phyloP scores from a whole-genome alignment of 2,797 vertebrate genomes.

The Phyllotis vaccarum region DNA sequence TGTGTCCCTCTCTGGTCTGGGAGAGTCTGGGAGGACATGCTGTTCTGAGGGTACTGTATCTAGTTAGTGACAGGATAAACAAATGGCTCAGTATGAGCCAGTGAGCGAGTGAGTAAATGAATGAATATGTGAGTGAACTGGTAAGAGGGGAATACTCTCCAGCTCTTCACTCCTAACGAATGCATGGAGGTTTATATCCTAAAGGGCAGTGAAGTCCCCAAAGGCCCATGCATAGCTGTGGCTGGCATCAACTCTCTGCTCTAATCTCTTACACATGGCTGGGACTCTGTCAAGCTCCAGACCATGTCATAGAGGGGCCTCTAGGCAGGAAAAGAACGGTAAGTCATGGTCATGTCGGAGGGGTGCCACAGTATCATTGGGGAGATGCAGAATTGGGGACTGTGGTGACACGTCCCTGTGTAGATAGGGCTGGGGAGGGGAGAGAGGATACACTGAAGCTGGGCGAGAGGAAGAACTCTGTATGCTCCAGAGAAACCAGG shows the following conservation, averaged over 20 bases:
- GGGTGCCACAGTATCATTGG: background rate
- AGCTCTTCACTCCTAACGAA: background rate
- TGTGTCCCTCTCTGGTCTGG: background rate
- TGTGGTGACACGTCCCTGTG: background rate
- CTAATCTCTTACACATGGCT: background rate
- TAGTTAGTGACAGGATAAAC: background rate
- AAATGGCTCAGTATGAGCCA: background rate
- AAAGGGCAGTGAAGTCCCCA: background rate
- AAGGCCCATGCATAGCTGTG: background rate
- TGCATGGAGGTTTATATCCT: background rate
- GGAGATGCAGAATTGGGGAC: background rate
- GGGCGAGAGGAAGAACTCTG: too few relatives aligned
- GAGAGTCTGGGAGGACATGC: background rate
- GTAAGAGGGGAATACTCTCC: background rate
- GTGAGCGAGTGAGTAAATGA: background rate
- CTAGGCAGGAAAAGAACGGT: background rate
- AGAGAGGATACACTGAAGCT: rapidly evolving
- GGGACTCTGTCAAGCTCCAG: background rate
- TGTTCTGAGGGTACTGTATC: background rate
- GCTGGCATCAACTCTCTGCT: background rate
- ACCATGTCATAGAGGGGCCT: background rate
- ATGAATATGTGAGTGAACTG: background rate
- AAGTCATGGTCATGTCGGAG: background rate
- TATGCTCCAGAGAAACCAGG: background rate
- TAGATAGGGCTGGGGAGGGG: background rate